Evolutionary conservation across 2,113 vertebrate genomes (phyloP).

Genomic region (Clarias gariepinus): DNA sequence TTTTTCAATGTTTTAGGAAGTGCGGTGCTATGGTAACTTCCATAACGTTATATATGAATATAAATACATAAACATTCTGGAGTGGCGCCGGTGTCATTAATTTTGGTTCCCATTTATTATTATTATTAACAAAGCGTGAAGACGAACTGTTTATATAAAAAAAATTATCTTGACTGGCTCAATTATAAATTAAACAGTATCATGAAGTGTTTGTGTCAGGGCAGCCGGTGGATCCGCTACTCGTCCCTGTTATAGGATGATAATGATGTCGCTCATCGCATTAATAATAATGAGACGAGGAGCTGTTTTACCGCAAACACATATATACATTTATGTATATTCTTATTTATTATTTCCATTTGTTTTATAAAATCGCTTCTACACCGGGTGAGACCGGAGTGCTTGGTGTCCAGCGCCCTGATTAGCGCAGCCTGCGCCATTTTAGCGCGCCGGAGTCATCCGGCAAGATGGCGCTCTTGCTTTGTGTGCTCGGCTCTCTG

Average conservation of each 20-base stretch:
- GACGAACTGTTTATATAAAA: background rate
- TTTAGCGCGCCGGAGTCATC: conserved; percentile 80
- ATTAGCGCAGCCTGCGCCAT: conserved; percentile 74
- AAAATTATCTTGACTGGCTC: accelerated
- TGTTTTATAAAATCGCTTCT: too few species aligned
- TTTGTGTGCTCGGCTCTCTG: conserved; percentile 70
- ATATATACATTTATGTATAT: background rate
- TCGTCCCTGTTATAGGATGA: too few species aligned
- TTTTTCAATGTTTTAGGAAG: background rate
- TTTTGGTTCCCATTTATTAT: background rate
- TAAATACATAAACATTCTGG: background rate
- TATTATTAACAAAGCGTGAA: background rate
- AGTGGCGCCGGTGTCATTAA: background rate
- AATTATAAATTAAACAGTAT: background rate
- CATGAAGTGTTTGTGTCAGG: background rate
- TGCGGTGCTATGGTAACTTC: background rate
- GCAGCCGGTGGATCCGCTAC: background rate
- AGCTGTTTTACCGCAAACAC: background rate
- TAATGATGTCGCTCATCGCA: background rate
- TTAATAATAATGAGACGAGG: background rate
- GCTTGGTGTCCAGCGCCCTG: background rate
- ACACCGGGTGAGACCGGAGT: background rate
- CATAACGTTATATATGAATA: too few species aligned
- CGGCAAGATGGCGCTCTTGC: conserved; percentile 86
- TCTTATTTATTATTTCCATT: too few species aligned